Percentiles rank a stretch among this genome's conserved stretches.
Evolutionary conservation across 2,113 vertebrate species (phyloP).

Genomic region (Nicator chloris): DNA sequence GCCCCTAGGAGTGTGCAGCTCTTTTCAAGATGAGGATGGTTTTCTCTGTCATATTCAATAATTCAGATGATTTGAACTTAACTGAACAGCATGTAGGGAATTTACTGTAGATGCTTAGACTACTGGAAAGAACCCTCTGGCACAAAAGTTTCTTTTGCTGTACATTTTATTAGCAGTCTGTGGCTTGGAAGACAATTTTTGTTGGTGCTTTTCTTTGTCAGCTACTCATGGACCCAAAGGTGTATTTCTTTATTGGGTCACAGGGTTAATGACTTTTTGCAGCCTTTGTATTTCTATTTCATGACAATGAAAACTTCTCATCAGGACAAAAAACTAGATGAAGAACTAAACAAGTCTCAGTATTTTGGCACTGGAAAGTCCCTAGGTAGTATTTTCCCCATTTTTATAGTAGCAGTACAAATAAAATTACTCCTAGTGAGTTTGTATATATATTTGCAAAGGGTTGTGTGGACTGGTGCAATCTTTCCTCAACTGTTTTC

Average conservation of each 20-base stretch:
- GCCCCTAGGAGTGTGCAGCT: background rate
- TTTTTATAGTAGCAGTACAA: background rate
- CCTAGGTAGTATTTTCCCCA: background rate
- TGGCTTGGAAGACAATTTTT: background rate
- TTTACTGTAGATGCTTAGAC: background rate
- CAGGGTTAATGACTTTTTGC: background rate
- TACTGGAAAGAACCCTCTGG: constrained; percentile 10
- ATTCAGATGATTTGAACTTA: constrained; percentile 31
- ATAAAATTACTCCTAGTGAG: background rate
- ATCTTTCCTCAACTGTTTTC: background rate
- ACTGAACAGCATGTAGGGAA: background rate
- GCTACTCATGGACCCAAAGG: background rate
- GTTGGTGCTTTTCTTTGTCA: background rate
- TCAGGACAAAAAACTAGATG: background rate
- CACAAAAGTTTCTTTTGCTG: constrained; percentile 7
- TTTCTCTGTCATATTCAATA: constrained; percentile 50
- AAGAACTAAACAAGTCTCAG: background rate
- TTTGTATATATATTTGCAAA: background rate
- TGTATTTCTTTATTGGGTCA: background rate
- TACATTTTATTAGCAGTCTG: background rate
- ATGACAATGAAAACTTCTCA: background rate
- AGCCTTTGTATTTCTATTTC: background rate
- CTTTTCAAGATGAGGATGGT: constrained; percentile 5
- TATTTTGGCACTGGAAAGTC: background rate
- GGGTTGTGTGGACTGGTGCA: background rate